Evolutionary conservation across 2,888 invertebrate species (phyloP).

Genomic region (Hemistola chrysoprasaria): DNA sequence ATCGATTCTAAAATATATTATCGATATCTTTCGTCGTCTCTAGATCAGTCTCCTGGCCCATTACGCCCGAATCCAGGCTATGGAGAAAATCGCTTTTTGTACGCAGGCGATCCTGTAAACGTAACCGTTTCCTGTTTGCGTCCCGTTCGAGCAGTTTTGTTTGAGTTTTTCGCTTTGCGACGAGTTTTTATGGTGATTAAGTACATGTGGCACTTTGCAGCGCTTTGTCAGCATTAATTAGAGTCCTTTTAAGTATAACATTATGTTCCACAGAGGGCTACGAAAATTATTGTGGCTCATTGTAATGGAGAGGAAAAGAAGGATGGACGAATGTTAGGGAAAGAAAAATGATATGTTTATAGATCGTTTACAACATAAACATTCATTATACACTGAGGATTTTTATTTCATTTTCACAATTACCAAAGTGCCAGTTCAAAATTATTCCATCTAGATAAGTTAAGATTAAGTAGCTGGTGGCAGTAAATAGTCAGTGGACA

Average conservation of each 20-base stretch:
- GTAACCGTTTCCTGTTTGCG: slow-evolving; percentile 40
- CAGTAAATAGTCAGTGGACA: no score
- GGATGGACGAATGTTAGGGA: no score
- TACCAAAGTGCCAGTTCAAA: no score
- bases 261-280: no score
- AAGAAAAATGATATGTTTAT: no score
- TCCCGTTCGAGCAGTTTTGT: slow-evolving; percentile 33
- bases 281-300: no score
- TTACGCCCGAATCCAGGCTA: slow-evolving; percentile 40
- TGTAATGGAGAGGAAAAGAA: no score
- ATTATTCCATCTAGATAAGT: no score
- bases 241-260: background rate
- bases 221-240: slow-evolving; percentile 4
- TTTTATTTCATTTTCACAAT: no score
- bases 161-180: slow-evolving; percentile 24
- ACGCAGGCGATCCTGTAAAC: slow-evolving; percentile 42
- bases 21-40: slow-evolving; percentile 7
- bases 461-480: no score
- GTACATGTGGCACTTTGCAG: background rate
- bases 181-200: slow-evolving; percentile 18
- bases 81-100: slow-evolving; percentile 48
- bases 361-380: no score
- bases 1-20: background rate
- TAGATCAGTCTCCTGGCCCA: slow-evolving; percentile 32
- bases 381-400: no score